Base-by-base conservation (phyloP, 1,140 invertebrate genomes). In the Ctenoplectra terminalis region DNA sequence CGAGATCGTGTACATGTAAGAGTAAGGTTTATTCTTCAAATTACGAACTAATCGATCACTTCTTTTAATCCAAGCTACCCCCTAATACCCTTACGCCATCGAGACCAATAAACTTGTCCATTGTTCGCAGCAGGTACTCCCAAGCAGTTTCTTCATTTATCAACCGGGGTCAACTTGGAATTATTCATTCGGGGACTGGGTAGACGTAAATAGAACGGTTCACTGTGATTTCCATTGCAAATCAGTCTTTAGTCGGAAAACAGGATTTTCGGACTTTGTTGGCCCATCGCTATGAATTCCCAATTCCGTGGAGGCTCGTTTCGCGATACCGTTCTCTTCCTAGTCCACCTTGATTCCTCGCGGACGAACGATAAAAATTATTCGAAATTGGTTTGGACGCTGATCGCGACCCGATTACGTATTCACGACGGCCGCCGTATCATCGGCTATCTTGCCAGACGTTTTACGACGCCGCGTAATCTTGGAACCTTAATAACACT, bases 221-320 rank as follows among this genome's bases (percentile, higher is more conserved):
- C 34, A 4, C 46, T 17, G n/a, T 1, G 26, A 79, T 79, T 50
- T 79, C 40, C 70, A 79, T 79, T 79, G 77, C 77, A 72, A 72
- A 79, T 72, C 26, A 52, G 46, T 8, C 56, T 26, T n/a, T 4
- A 8, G 13, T 20, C n/a, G 40, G 77, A 17, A 40, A 52, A 52
- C 58, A 71, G 67, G 67, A 63, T 79, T 79, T 72, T 72, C 69
- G 69, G 56, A 72, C 11, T 63, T 72, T 37, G 67, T 31, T 72
- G 17, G 61, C 15, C 20, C 26, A 2, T 31, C 8, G 56, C 69
- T 17, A 50, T 31, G 77, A 43, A 72, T 52, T 48, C 43, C n/a
- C 23, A 60, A 69, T 26, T 31, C 23, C 34, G 11, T 17, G 3
- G 48, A 4, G 34, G 13, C 31, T 54, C 15, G 7, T 11, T 23